Conservation (phyloP, 2,113 vertebrate genomes). For the Irena cyanogastra region DNA sequence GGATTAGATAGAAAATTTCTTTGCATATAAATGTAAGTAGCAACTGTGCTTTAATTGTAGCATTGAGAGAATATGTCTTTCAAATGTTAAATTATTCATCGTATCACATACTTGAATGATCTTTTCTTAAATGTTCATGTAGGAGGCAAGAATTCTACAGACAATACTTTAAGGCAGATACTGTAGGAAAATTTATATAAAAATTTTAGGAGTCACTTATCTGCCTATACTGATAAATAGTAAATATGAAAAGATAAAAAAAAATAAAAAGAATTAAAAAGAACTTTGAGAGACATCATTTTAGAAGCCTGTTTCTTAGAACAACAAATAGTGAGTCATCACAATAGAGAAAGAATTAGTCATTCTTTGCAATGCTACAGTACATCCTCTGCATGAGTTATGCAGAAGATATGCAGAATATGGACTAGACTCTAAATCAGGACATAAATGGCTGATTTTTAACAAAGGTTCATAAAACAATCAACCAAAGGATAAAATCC, state of each 20-base stretch:
- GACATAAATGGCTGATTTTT: slow-evolving; percentile 18
- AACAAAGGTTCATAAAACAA: neutral
- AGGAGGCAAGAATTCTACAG: slow-evolving; percentile 15
- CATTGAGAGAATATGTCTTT: slow-evolving; percentile 49
- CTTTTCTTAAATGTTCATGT: slow-evolving; percentile 10
- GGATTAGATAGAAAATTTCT: slow-evolving; percentile 20
- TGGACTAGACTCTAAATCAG: slow-evolving; percentile 3
- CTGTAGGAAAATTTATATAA: neutral
- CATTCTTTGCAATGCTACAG: slow-evolving; percentile 31
- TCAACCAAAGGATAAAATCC: neutral
- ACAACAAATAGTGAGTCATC: slow-evolving; percentile 63
- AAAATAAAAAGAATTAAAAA: neutral
- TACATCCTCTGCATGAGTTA: slow-evolving; percentile 30
- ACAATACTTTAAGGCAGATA: neutral
- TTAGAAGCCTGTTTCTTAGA: slow-evolving; percentile 53
- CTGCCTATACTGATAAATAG: slow-evolving; percentile 21
- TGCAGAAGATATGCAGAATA: slow-evolving; percentile 17
- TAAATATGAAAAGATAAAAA: neutral
- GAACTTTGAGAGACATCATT: neutral
- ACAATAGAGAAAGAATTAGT: slow-evolving; percentile 60
- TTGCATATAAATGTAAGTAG: slow-evolving; percentile 15
- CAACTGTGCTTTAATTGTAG: slow-evolving; percentile 40
- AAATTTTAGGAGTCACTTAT: neutral
- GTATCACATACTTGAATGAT: slow-evolving; percentile 7
- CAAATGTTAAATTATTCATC: slow-evolving; percentile 56